Base-by-base conservation (phyloP, 2,888 invertebrate genomes). In the Gasteruption jaculator region DNA sequence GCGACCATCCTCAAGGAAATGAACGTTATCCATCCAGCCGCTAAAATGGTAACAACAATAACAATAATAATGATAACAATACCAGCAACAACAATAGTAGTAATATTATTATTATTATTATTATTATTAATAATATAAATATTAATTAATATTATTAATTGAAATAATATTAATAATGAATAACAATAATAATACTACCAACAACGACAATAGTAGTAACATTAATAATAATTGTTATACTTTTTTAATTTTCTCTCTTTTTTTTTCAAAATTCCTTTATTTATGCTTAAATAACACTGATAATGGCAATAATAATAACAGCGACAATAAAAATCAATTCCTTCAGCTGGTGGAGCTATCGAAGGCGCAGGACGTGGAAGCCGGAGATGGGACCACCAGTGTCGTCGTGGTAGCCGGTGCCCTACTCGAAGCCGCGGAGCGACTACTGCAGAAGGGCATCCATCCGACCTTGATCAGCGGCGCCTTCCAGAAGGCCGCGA, bases 1-100 rank as follows among this genome's bases (percentile, higher is more conserved):
- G 99, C 99, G 22, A 99, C 99, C 22, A 99, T 99, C 73, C 75
- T 99, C 45, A 96, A 99, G 72, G 91, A 97, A 75, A 99, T 99
- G 85, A 92, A 92, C 73, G 96, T 99, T 2, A 79, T 92, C 49
- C 99, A 99, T 72, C 99, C 99, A 34, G 95, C 97, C 54, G 97
- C 97, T 14, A 96, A 96, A 81, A 97, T 99, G 96, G 91, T 91
- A 75, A 54, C 50, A 43, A 41, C 8, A 32, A 35, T 35, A 25
- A 29, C 41, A 24, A 36, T 22, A 7, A 26, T 12, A 14, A 12
- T 36, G 5, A 14, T 20, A 5, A 29, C 11, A 24, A n/a, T n/a
- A n/a, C n/a, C n/a, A n/a, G n/a, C n/a, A n/a, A n/a, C n/a, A n/a
- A n/a, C n/a, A n/a, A n/a, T 24, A 21, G 5, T 12, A 19, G n/a